These are phyloP conservation scores for Panthera leo DNA, from an alignment of 2,113 vertebrate species.

Conservation along the genomic window DNA sequence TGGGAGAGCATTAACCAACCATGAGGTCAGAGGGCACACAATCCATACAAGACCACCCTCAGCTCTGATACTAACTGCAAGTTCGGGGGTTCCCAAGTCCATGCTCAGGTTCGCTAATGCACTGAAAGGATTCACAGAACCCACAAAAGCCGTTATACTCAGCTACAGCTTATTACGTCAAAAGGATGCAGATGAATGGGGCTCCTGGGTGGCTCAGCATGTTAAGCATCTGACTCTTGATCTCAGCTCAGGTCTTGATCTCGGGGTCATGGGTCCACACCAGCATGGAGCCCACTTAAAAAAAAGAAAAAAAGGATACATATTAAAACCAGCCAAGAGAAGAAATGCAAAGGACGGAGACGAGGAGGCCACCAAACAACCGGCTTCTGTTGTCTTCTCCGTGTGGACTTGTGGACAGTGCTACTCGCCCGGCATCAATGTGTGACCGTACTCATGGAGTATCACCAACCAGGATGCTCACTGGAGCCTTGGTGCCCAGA, in stretches of 20 bases:
- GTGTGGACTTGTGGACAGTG: accelerated
- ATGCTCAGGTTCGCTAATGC: no score
- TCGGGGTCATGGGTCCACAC: no score
- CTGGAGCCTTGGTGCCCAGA: not conserved
- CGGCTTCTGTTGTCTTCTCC: not conserved
- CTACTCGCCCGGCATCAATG: not conserved
- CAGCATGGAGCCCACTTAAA: no score
- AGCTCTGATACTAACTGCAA: not conserved
- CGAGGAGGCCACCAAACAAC: not conserved
- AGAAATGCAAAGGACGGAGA: accelerated
- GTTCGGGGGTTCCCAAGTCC: not conserved
- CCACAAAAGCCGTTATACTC: not conserved
- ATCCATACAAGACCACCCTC: not conserved
- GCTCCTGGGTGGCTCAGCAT: no score
- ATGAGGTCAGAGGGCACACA: not conserved
- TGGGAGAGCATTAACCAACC: not conserved
- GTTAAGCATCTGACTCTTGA: no score
- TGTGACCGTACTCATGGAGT: accelerated
- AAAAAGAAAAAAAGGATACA: not conserved
- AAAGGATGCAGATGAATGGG: not conserved
- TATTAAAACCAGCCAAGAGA: not conserved
- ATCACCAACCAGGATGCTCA: not conserved
- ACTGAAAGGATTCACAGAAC: not conserved
- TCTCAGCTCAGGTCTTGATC: no score
- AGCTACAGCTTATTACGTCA: not conserved